Evolutionary conservation across 1,140 invertebrate genomes (phyloP), one percentile per base, ranked within the genome.

Genomic region (Stratiolaelaps scimitus): DNA sequence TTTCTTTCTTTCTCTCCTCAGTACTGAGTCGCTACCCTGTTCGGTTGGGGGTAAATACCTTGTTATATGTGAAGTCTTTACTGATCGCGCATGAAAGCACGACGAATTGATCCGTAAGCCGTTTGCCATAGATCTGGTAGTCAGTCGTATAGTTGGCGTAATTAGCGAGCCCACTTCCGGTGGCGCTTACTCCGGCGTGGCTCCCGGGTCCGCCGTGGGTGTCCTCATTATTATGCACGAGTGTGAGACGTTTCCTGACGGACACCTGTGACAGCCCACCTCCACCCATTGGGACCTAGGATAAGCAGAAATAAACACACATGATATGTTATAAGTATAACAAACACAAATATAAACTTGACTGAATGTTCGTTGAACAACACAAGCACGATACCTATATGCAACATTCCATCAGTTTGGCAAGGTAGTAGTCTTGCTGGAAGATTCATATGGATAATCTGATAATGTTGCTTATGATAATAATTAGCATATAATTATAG

Each of bases 61-160:
- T 92, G 78, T 92, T 91, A 80, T 96, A 96, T 75, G 91, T 85
- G 76, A 96, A 91, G 77, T 95, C 91, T 76, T 89, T 89, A 77
- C 92, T 92, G 73, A 96, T 89, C 34, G 85, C 86, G 80, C 92
- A 96, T 77, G 88, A 89, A 69, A 96, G 81, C 67, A 95, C 89
- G 73, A 94, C 91, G 76, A 85, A 84, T 78, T 89, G 85, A 80
- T 94, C 91, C 70, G 85, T 87, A 74, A 93, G 89, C 72, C 89
- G 82, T 77, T 87, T 87, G 67, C 90, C 90, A 77, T 85, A 86
- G 74, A 94, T 93, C 73, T 89, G 83, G 77, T 92, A 93, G 74
- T 93, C 89, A 73, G 65, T 74, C 73, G 67, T 76, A 74, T 30
- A 75, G 76, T 20, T 66, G 64, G 71, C 74, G 65, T 69, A 75